Conservation (phyloP, 2,888 invertebrate species). For the Watsonalla binaria region DNA sequence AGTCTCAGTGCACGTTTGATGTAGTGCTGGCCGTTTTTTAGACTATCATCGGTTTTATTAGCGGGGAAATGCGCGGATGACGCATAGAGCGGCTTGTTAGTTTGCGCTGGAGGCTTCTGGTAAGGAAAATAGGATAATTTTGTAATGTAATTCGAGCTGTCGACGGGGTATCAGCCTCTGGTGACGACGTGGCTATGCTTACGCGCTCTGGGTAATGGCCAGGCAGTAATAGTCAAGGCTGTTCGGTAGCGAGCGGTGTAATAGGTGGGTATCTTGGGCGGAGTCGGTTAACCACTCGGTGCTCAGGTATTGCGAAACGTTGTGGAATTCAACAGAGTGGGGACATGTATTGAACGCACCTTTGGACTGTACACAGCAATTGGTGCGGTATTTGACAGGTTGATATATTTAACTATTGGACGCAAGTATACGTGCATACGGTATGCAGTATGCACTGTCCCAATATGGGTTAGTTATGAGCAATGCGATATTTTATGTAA, state of each 20-base stretch:
- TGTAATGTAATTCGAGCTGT: conserved; percentile 63
- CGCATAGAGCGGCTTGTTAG: conserved; percentile 59
- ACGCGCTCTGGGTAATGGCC: conserved; percentile 50
- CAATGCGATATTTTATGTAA: conserved; percentile 19
- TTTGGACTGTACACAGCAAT: conserved; percentile 61
- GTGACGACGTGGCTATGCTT: conserved; percentile 56
- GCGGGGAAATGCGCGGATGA: conserved; percentile 62
- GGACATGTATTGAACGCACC: conserved; percentile 56
- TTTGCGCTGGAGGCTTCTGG: conserved; percentile 42
- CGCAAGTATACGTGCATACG: conserved; percentile 18
- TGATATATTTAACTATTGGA: conserved; percentile 60
- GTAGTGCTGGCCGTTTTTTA: conserved; percentile 56
- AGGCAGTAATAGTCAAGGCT: conserved; percentile 69
- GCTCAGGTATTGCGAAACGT: conserved; percentile 49
- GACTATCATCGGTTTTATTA: conserved; percentile 65
- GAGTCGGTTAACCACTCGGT: conserved; percentile 32
- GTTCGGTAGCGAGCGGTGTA: conserved; percentile 67
- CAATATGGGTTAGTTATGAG: conserved; percentile 35
- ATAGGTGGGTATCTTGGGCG: conserved; percentile 70
- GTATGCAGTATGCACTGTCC: background rate
- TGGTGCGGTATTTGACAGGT: conserved; percentile 67
- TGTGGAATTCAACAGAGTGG: conserved; percentile 57
- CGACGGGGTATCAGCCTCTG: conserved; percentile 63
- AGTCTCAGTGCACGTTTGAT: conserved; percentile 47
- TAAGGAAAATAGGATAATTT: conserved; percentile 64